A percentile compares a stretch with the other conserved stretches of the same genome.
phyloP scores from a whole-genome alignment of 1,140 invertebrate species.

The Megalopta genalis region DNA sequence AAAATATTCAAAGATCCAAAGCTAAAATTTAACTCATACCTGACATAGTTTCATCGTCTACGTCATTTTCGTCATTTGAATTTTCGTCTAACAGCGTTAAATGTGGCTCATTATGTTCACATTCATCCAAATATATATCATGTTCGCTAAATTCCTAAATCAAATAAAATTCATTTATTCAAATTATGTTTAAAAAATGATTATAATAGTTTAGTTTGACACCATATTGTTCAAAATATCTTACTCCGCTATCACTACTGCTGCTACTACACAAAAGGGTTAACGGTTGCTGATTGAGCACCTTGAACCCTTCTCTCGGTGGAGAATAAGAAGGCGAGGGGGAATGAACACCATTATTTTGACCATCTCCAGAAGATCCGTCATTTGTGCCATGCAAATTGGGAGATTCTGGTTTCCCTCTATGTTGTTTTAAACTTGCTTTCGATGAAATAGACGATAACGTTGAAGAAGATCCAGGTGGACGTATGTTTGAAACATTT shows the following conservation, averaged over 20 bases:
- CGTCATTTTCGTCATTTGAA: constrained; percentile 89
- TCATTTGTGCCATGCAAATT: constrained; percentile 50
- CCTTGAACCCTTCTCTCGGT: too few relatives aligned
- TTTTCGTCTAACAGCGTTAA: constrained; percentile 79
- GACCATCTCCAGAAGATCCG: constrained; percentile 61
- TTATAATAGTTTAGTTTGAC: not conserved
- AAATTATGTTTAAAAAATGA: not conserved
- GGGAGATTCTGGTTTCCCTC: constrained; percentile 46
- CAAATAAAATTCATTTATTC: constrained; percentile 30
- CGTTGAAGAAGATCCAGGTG: constrained; percentile 64
- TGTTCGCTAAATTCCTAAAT: constrained; percentile 86
- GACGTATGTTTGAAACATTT: constrained; percentile 63
- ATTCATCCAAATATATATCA: constrained; percentile 83
- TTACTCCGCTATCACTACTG: constrained; percentile 78
- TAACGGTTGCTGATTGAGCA: constrained; percentile 68
- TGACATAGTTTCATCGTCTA: constrained; percentile 92
- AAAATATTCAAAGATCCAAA: not conserved
- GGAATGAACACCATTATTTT: constrained; percentile 48
- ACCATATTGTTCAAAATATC: constrained; percentile 30
- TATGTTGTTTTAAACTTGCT: constrained; percentile 62
- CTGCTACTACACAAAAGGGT: constrained; percentile 78
- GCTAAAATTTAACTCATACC: constrained; percentile 75
- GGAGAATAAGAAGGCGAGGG: constrained; percentile 68
- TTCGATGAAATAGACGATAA: constrained; percentile 63
- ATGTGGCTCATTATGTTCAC: constrained; percentile 76